Evolutionary conservation across 2,113 vertebrate genomes (phyloP).

Genomic region (Talpa occidentalis): DNA sequence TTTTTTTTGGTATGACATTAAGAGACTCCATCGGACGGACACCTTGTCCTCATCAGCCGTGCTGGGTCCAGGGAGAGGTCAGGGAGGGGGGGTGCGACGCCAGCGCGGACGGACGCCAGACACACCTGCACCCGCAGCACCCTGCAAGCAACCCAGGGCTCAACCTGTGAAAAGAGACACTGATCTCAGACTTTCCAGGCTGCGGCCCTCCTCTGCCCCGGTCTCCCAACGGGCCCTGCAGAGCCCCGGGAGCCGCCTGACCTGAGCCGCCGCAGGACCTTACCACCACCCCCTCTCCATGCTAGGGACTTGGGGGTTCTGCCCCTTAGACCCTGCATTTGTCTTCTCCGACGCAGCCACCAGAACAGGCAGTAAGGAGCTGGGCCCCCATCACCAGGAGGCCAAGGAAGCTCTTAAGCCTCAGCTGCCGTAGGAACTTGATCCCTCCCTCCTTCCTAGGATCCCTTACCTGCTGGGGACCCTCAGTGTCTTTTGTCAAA

Average conservation of each 20-base stretch:
- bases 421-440: not conserved
- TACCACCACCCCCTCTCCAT: not conserved
- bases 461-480: not conserved
- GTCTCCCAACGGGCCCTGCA: not conserved
- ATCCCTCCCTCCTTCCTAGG: not conserved
- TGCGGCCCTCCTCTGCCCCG: not conserved
- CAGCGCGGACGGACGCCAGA: too few relatives aligned
- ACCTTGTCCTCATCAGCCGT: too few relatives aligned
- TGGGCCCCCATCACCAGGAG: accelerated
- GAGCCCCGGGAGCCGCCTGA: too few relatives aligned
- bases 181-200: not conserved
- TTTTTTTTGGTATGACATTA: not conserved
- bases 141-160: not conserved
- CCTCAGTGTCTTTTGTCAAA: not conserved
- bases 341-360: not conserved
- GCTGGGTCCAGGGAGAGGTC: too few relatives aligned
- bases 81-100: too few relatives aligned
- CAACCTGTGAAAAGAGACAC: not conserved
- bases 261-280: too few relatives aligned
- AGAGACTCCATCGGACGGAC: not conserved
- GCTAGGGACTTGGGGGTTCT: not conserved
- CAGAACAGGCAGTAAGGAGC: not conserved
- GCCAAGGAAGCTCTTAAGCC: not conserved
- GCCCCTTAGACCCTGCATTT: not conserved
- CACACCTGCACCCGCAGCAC: not conserved